Base-by-base conservation (phyloP, 2,797 vertebrate species). In the Chromobotia macracanthus region DNA sequence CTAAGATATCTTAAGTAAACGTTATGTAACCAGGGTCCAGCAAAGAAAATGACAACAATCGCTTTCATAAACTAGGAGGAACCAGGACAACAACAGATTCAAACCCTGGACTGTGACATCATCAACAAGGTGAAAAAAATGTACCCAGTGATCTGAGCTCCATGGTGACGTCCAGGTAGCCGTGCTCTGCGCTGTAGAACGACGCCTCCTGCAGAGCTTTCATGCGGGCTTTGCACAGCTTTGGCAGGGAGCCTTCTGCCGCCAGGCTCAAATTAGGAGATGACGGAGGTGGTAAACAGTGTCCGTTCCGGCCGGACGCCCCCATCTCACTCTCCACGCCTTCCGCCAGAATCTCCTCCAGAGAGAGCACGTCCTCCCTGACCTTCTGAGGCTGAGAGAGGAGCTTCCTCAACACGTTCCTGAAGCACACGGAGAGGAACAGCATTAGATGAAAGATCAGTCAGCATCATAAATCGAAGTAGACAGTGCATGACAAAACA, bases 101-200 rank as follows among this genome's bases (percentile, higher is more conserved):
- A 3, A 11, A 48, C 44, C 44, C 21, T 23, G 23, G 9, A 58
- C 11, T 9, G 2, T 28, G 5, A 60, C 12, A 1, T 10, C 11
- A 7, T 48, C 19, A 41, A 48, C 38, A 19, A 21, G 0, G 48
- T 8, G n/a, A 68, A 4, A 4, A 6, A 23, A 21, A 38, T 46
- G 66, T 90, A 99, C 97, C 97, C 21, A 99, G 90, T 0, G 94
- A 91, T 84, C 94, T 88, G 41, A 99, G 95, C 93, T 99, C 97
- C 96, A 98, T 95, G 89, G 97, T 99, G 92, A 99, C 97, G 58
- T 99, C 97, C 80, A 99, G 94, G 8, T 99, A 99, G 81, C 97
- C 95, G 0, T 99, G 97, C 88, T 99, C 97, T 0, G 97, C 95
- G 0, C 97, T 99, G 92, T 97, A 99, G 88, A 97, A 99, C 89